Evolutionary conservation across 2,888 invertebrate genomes (phyloP).

Genomic region (Autographa pulchrina): DNA sequence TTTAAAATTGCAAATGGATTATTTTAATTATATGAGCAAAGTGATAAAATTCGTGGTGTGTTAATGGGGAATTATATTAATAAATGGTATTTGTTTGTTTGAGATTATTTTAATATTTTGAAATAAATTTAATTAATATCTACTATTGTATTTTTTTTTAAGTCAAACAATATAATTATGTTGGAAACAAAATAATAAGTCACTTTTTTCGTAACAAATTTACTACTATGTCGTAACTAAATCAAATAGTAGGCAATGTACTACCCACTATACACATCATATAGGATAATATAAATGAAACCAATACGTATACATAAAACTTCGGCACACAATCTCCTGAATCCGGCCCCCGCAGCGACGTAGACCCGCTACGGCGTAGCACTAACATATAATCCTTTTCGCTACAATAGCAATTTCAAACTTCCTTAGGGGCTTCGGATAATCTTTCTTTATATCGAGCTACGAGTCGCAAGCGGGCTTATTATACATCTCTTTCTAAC

Average conservation of each 20-base stretch:
- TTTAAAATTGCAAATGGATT: conserved; percentile 79
- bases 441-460: conserved; percentile 90
- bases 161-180: no score
- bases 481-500: conserved; percentile 69
- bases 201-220: not conserved
- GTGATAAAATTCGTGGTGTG: conserved; percentile 26
- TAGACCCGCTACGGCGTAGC: conserved; percentile 87
- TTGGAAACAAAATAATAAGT: no score
- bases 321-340: conserved; percentile 73
- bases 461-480: conserved; percentile 79
- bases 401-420: conserved; percentile 90
- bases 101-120: not conserved
- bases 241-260: not conserved
- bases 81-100: not conserved
- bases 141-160: no score
- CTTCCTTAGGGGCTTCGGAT: conserved; percentile 90
- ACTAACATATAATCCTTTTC: conserved; percentile 90
- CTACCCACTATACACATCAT: conserved; percentile 16
- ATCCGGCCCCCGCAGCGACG: conserved; percentile 75
- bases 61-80: conserved; percentile 13
- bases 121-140: no score
- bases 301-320: conserved; percentile 64
- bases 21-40: conserved; percentile 66
- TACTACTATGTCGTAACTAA: no score
- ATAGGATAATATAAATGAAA: conserved; percentile 49